Base-by-base conservation (phyloP, 1,140 invertebrate genomes). In the Homalodisca vitripennis region DNA sequence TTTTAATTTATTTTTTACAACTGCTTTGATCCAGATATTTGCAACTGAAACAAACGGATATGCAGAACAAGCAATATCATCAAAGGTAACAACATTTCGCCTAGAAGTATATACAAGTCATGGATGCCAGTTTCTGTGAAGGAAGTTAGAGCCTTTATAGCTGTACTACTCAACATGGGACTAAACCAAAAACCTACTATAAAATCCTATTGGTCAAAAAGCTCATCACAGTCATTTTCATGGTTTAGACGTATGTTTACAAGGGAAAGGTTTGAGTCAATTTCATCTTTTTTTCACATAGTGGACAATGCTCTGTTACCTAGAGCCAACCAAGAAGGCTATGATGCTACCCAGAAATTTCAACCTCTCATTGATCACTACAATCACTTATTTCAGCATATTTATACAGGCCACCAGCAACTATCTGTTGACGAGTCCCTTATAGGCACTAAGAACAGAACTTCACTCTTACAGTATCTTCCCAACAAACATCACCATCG, bases 401-500 rank as follows among this genome's bases (percentile, higher is more conserved):
- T 75, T 70, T 77, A 74, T 69, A 70, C 67, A 14, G 73, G 72
- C 17, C 46, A 72, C 66, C 68, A 74, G 55, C 70, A 77, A 30
- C 57, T 76, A 51, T 72, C 69, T 46, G 70, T 76, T n/a, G 68
- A 73, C 67, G 71, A 76, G 68, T 72, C 65, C 51, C 63, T 73
- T 22, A 69, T 73, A 51, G 73, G 75, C 47, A 76, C 75, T 41
- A 63, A 72, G 41, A 68, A 41, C 62, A 68, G 70, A 27, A 66
- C 73, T n/a, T 47, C 31, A 17, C 57, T 76, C 24, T 72, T 41
- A n/a, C 75, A 76, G 53, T 77, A 75, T 72, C 53, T 77, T 17
- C 72, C 72, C 31, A 75, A 75, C 66, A 77, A 76, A 67, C 75
- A 75, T 22, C 73, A 75, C 57, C 72, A 75, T 46, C 69, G 66